Conservation (phyloP, 2,797 vertebrate species). For the Capromys pilorides region DNA sequence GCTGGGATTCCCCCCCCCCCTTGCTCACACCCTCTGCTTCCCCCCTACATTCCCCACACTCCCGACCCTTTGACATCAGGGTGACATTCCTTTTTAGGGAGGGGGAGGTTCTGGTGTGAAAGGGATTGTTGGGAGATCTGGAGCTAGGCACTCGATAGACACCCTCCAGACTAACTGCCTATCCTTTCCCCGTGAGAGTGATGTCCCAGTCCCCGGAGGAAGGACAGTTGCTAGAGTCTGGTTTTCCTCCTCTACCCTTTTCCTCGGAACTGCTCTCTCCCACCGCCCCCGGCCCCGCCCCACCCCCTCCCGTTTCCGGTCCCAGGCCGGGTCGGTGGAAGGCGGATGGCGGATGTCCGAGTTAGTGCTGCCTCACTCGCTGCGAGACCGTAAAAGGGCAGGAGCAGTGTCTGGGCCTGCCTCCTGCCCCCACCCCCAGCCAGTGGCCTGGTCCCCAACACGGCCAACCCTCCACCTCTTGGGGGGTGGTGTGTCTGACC, state of each 20-base stretch:
- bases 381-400: conserved; percentile 81
- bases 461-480: not conserved
- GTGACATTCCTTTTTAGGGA: conserved; percentile 11
- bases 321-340: conserved; percentile 70
- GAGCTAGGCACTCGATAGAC: not conserved
- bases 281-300: conserved; percentile 20
- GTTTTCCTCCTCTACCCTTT: conserved; percentile 16
- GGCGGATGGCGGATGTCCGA: conserved; percentile 82
- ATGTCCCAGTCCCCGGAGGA: not conserved
- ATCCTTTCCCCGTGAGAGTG: not conserved
- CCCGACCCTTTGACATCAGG: conserved; percentile 33
- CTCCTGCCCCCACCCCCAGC: conserved; percentile 38
- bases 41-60: not conserved
- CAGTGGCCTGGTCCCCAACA: not conserved
- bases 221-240: not conserved
- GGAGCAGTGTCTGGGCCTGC: conserved; percentile 67
- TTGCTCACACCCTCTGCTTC: conserved; percentile 49
- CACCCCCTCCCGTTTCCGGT: conserved; percentile 74
- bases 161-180: conserved; percentile 52
- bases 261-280: not conserved
- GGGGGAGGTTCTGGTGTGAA: not conserved
- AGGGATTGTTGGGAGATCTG: conserved; percentile 22
- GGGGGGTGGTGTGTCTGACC: not conserved
- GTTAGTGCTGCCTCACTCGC: conserved; percentile 74
- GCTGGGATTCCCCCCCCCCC: conserved; percentile 65